A percentile compares a stretch with the other conserved stretches of the same genome.
Conservation (phyloP, 2,888 invertebrate genomes). For the Exephanes ischioxanthus region DNA sequence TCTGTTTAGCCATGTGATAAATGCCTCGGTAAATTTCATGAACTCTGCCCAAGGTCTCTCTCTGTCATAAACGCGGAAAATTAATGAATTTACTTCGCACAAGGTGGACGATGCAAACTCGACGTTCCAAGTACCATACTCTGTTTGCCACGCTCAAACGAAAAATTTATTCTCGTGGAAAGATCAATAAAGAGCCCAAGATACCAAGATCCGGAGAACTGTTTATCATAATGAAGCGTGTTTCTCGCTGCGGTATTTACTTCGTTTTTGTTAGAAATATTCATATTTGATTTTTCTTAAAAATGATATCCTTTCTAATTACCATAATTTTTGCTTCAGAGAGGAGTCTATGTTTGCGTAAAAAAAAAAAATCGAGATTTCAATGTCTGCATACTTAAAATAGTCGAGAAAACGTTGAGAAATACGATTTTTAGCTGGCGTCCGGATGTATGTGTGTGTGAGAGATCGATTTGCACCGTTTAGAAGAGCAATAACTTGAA, state of each 20-base stretch:
- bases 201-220: not conserved
- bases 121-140: not conserved
- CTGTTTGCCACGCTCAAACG: not conserved
- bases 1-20: constrained; percentile 25
- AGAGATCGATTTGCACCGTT: too few species aligned
- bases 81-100: not conserved
- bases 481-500: too few species aligned
- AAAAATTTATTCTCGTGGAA: not conserved
- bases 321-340: not conserved
- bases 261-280: not conserved
- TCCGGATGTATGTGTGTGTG: too few species aligned
- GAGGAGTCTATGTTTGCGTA: too few species aligned
- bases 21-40: constrained; percentile 33
- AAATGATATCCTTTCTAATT: not conserved
- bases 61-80: not conserved
- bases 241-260: not conserved
- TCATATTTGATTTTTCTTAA: not conserved
- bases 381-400: too few species aligned
- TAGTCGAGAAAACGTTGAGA: too few species aligned
- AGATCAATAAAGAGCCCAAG: not conserved
- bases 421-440: too few species aligned
- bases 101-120: not conserved
- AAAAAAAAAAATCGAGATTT: too few species aligned
- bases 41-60: not conserved
- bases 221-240: not conserved